Evolutionary conservation across 37 sponge, comb jelly and placozoan species (phyloP), one percentile per base, ranked within the genome.

Genomic region (Axinella damicornis): DNA sequence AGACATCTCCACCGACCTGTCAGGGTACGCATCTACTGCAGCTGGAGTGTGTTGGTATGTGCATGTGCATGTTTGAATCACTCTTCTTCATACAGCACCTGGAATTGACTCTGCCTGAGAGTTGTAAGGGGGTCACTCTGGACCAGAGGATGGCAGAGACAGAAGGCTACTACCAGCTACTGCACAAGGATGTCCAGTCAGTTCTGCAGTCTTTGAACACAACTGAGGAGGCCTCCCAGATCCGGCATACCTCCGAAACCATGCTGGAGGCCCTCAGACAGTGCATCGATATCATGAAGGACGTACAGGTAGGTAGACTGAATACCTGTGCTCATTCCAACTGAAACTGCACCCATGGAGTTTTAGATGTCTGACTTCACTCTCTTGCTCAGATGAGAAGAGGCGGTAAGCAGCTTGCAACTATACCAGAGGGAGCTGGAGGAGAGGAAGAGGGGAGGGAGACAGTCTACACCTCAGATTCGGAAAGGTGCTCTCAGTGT

Each of bases 231-330:
- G 82, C 89, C 30, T 39, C 66, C 22, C 71, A 71, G 61, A 57
- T 88, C 22, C 2, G 54, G 12, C 60, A 77, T n/a, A 88, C 89
- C 18, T 72, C 78, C 24, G 52, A 9, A 82, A 75, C 70, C 53
- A 79, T 95, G 88, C 56, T 95, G 56, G 93, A 88, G 25, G 76
- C 93, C 53, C 40, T 92, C 72, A 71, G 66, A 65, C 83, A 85
- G 83, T 88, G 85, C 79, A 77, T 95, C 32, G 71, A 81, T 24
- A 34, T 95, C 25, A 69, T 95, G 52, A 88, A 95, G 38, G 78
- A 87, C 69, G 39, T 77, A 0, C 83, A 82, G 63, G 30, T 82
- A 6, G 9, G 46, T 4, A 46, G n/a, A n/a, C n/a, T n/a, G n/a
- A n/a, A n/a, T n/a, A n/a, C n/a, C n/a, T n/a, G n/a, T n/a, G n/a